Evolutionary conservation across 2,113 vertebrate species (phyloP).

Genomic region (Platysternon megacephalum): DNA sequence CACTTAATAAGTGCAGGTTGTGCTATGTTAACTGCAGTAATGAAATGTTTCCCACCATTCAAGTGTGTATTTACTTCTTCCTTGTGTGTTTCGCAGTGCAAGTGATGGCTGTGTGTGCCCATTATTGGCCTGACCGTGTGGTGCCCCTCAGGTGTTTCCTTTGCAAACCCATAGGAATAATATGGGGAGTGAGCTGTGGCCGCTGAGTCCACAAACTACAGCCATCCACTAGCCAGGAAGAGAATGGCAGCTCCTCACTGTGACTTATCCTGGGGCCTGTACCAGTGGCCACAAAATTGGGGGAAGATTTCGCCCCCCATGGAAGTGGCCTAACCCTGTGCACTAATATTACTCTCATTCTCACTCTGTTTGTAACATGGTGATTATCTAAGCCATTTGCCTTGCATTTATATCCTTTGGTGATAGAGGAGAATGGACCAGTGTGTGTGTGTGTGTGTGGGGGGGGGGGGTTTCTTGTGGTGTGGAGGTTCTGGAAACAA

Average conservation of each 20-base stretch:
- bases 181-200: background rate
- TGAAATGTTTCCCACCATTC: background rate
- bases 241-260: background rate
- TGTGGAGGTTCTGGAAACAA: background rate
- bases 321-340: background rate
- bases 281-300: background rate
- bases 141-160: background rate
- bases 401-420: background rate
- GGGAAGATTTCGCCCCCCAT: background rate
- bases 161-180: background rate
- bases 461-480: no score
- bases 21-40: background rate
- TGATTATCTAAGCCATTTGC: accelerated
- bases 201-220: background rate
- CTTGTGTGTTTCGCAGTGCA: accelerated
- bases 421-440: background rate
- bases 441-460: no score
- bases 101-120: background rate
- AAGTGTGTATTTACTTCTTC: background rate
- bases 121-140: background rate
- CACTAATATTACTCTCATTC: background rate
- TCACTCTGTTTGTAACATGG: background rate
- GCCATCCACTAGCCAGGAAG: background rate
- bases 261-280: background rate
- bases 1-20: background rate